These are phyloP conservation scores for Apis laboriosa DNA, from an alignment of 1,140 invertebrate species.

Conservation along the genomic window DNA sequence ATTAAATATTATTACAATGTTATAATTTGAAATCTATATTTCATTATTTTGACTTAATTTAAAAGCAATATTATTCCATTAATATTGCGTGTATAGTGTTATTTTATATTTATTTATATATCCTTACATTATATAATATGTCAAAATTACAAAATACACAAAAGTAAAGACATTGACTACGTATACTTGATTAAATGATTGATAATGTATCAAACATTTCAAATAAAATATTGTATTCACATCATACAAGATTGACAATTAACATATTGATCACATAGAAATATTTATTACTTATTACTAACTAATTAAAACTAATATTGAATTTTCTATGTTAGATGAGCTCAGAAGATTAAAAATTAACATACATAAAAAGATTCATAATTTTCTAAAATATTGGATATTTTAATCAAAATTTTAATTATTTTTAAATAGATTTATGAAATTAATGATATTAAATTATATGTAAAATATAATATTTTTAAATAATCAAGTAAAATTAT, in stretches of 20 bases:
- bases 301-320: constrained; percentile 59
- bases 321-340: constrained; percentile 57
- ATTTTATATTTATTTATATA: constrained; percentile 45
- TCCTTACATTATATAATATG: constrained; percentile 49
- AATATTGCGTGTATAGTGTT: constrained; percentile 66
- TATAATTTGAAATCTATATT: background rate
- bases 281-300: constrained; percentile 66
- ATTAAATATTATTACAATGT: constrained; percentile 26
- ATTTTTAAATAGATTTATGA: constrained; percentile 4
- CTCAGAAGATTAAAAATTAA: constrained; percentile 54
- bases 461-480: background rate
- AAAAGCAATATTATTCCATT: constrained; percentile 50
- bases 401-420: background rate
- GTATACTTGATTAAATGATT: constrained; percentile 62
- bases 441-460: constrained; percentile 6
- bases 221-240: constrained; percentile 63
- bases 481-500: background rate
- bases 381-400: constrained; percentile 6
- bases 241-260: constrained; percentile 62
- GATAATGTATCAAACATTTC: constrained; percentile 68
- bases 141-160: constrained; percentile 47
- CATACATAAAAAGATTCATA: background rate
- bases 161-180: constrained; percentile 42
- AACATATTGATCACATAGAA: constrained; percentile 60
- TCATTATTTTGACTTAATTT: constrained; percentile 1